phyloP scores from a whole-genome alignment of 2,888 invertebrate genomes.

The Phragmatobia fuliginosa region DNA sequence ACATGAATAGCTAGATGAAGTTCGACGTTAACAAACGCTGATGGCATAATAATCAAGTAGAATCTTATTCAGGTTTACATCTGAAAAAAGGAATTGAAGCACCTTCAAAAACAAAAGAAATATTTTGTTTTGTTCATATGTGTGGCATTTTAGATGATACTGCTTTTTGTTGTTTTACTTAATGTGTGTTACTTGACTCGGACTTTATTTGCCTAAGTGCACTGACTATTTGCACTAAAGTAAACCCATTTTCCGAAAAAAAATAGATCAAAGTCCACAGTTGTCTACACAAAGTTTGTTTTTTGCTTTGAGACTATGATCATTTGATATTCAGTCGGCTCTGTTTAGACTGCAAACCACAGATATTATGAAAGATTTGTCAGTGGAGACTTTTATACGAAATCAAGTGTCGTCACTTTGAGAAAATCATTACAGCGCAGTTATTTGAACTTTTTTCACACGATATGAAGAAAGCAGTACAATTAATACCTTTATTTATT shows the following conservation, averaged over 20 bases:
- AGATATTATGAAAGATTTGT: slow-evolving; percentile 5
- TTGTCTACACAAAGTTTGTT: background rate
- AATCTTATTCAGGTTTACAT: background rate
- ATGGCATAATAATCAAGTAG: background rate
- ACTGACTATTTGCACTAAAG: background rate
- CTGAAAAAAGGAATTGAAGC: background rate
- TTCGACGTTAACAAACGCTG: background rate
- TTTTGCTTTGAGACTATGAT: slow-evolving; percentile 1
- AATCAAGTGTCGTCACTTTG: slow-evolving; percentile 3
- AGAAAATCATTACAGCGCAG: slow-evolving; percentile 1
- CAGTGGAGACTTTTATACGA: background rate
- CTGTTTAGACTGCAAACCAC: background rate
- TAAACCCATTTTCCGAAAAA: background rate
- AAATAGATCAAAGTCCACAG: background rate
- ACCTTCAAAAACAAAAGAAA: background rate
- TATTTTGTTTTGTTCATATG: background rate
- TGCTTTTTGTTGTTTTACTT: background rate
- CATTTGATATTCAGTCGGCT: background rate
- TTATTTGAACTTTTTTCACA: slow-evolving; percentile 5
- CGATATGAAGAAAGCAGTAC: slow-evolving; percentile 2
- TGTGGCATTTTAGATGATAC: background rate
- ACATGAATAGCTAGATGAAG: background rate
- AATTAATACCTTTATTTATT: slow-evolving; percentile 2
- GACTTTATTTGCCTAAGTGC: background rate
- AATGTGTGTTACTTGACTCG: background rate